Evolutionary conservation across 2,888 invertebrate species (phyloP).

Genomic region (Helicoverpa assulta): DNA sequence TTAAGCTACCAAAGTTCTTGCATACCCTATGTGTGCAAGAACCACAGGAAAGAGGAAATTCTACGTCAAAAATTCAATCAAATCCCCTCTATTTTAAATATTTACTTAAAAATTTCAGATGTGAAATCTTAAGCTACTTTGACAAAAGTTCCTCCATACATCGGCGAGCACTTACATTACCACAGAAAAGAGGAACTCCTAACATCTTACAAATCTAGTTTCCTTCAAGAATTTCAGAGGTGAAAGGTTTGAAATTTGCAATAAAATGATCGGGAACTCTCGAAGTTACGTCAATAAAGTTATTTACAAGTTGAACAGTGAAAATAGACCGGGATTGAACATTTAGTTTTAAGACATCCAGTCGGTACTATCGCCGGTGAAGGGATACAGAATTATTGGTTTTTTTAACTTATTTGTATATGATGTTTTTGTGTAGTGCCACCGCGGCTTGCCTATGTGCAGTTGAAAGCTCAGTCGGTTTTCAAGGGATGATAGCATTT

Average conservation of each 20-base stretch:
- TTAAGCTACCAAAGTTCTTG: too few relatives aligned
- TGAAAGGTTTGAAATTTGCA: background rate
- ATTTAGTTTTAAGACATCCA: background rate
- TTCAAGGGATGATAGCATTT: too few relatives aligned
- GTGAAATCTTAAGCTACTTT: background rate
- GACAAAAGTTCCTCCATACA: background rate
- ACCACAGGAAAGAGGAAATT: too few relatives aligned
- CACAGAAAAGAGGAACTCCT: background rate
- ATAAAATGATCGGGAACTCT: constrained; percentile 6
- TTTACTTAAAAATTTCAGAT: background rate
- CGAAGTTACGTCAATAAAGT: background rate
- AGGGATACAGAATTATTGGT: background rate
- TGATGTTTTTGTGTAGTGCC: too few relatives aligned
- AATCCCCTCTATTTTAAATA: too few relatives aligned
- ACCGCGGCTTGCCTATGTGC: too few relatives aligned
- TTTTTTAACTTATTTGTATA: constrained; percentile 3
- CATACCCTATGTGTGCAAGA: too few relatives aligned
- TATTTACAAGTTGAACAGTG: background rate
- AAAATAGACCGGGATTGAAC: background rate
- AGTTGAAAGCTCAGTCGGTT: too few relatives aligned
- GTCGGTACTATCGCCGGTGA: background rate
- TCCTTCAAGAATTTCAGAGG: background rate
- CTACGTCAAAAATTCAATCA: too few relatives aligned
- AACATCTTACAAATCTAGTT: background rate
- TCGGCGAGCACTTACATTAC: background rate